A percentile compares a stretch with the other conserved stretches of the same genome.
phyloP scores from a whole-genome alignment of 2,888 invertebrate species.

The Opisthograptis luteolata region DNA sequence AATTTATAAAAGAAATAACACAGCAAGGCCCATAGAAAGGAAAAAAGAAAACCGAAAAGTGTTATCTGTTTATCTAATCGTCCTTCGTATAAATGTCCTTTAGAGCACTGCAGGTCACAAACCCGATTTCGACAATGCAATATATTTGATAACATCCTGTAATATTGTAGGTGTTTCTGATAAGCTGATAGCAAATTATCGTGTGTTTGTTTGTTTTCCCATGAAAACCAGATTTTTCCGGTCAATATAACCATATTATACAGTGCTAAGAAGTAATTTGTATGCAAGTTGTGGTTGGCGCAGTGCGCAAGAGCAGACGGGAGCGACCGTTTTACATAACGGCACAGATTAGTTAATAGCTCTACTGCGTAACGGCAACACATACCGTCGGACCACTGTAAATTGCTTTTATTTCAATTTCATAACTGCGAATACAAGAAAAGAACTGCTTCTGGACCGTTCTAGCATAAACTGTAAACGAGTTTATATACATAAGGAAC shows the following conservation, averaged over 20 bases:
- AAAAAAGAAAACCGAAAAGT: too few species aligned
- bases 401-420: conserved; percentile 40
- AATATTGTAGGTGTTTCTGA: too few species aligned
- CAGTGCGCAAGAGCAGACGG: conserved; percentile 1
- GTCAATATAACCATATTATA: conserved; percentile 1
- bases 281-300: conserved; percentile 14
- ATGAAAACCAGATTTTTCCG: conserved; percentile 6
- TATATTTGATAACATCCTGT: too few species aligned
- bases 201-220: neutral
- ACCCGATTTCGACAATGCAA: too few species aligned
- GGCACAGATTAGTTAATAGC: conserved; percentile 30
- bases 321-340: conserved; percentile 42
- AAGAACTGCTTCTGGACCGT: conserved; percentile 9
- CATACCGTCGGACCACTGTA: conserved; percentile 36
- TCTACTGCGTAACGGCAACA: conserved; percentile 36
- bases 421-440: conserved; percentile 16
- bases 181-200: too few species aligned
- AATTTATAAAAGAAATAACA: too few species aligned
- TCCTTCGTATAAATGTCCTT: too few species aligned
- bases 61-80: too few species aligned
- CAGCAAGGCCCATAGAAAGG: too few species aligned
- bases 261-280: conserved; percentile 12
- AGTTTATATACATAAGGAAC: too few species aligned
- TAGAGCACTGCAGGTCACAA: too few species aligned
- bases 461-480: neutral